phyloP scores from a whole-genome alignment of 37 sponge, comb jelly and placozoan species.

The Oscarella lobularis region DNA sequence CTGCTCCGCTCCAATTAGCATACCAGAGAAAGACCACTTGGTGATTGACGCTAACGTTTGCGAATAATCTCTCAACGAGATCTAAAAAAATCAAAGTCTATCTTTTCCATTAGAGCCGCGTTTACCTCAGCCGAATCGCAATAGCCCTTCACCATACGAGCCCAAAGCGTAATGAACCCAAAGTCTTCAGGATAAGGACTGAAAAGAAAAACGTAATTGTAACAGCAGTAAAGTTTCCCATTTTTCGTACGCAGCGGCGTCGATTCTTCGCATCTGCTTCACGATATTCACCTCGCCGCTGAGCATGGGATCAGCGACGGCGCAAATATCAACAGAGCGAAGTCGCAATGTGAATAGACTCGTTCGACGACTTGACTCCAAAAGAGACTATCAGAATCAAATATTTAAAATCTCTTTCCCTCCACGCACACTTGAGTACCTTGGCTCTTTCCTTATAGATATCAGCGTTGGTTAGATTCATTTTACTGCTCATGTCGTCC shows the following conservation, averaged over 20 bases:
- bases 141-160: conserved; percentile 28
- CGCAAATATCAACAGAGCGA: neutral
- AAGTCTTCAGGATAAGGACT: conserved; percentile 53
- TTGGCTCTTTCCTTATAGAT: too few relatives aligned
- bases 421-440: too few relatives aligned
- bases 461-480: too few relatives aligned
- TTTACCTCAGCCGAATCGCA: conserved; percentile 34
- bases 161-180: conserved; percentile 68
- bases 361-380: neutral
- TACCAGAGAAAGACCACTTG: conserved; percentile 31
- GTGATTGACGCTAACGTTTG: conserved; percentile 31
- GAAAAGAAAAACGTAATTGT: conserved; percentile 1
- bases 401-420: too few relatives aligned
- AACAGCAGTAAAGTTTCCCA: neutral
- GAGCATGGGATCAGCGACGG: neutral
- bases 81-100: conserved; percentile 13
- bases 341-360: neutral
- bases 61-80: conserved; percentile 64
- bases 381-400: too few relatives aligned
- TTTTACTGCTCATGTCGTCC: too few relatives aligned
- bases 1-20: conserved; percentile 66
- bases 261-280: neutral
- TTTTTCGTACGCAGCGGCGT: neutral
- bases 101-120: neutral
- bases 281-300: neutral